Evolutionary conservation across 2,888 invertebrate genomes (phyloP), one percentile per base, ranked within the genome.

Genomic region (Tetheella fluctuosa): DNA sequence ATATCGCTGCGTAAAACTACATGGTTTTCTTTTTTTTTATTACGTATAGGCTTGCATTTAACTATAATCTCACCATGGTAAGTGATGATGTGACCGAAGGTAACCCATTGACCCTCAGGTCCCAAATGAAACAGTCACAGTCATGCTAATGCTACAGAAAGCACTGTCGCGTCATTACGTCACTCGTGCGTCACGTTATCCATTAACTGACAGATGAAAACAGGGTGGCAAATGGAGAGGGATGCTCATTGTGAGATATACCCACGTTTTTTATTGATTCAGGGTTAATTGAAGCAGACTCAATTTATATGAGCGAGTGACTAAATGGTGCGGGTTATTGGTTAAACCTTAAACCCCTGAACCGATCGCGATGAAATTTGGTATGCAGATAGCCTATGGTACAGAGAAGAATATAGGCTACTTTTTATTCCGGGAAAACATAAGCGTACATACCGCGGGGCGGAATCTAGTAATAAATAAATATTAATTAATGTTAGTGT

Each of bases 251-350:
- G 67, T 64, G 67, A 54, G 62, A 62, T 62, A 64, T 62, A 58
- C 20, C 48, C 20, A 58, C 58, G 59, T 67, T 70, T 80, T 76
- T 75, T 77, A 83, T 84, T 82, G 83, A 83, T 80, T 77, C 63
- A 65, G 63, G 65, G 67, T 72, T 82, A 83, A 83, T 81, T 83
- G 75, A 74, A 77, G 75, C 60, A 70, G 66, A 62, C 57, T 63
- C 70, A 69, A 74, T 76, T 70, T 71, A 59, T 67, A 59, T 63
- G 60, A 39, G 42, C 39, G 34, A 37, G 7, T 25, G 23, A 42
- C 6, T 57, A 39, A 53, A 25, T 23, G 23, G 20, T 48, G 10
- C 48, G 8, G 48, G 48, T 20, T 48, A 48, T 48, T 48, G 10
- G 20, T 48, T 17, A 20, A 2, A 48, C 6, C 20, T 48, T 48